A percentile compares a stretch with the other conserved stretches of the same genome.
phyloP scores from a whole-genome alignment of 2,888 invertebrate species.

The Tiliacea citrago region DNA sequence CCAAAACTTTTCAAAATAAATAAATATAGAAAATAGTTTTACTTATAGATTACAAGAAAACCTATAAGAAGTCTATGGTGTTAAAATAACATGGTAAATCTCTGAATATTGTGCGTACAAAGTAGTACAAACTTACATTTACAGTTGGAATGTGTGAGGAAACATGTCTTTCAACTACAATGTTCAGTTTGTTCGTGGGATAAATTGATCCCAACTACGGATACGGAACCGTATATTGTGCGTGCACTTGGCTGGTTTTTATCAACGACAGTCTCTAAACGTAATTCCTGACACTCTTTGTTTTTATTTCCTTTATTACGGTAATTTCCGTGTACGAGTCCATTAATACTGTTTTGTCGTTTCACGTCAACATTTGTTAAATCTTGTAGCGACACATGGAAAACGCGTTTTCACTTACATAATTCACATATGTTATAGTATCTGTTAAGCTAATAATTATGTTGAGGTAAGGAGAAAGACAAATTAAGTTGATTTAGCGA shows the following conservation, averaged over 20 bases:
- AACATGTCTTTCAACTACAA: too few species aligned
- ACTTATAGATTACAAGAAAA: too few species aligned
- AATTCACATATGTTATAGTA: constrained; percentile 25
- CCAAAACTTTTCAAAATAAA: too few species aligned
- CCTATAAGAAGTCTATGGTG: too few species aligned
- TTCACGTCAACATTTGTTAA: constrained; percentile 44
- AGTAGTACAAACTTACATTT: too few species aligned
- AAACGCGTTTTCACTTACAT: constrained; percentile 39
- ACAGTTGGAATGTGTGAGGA: too few species aligned
- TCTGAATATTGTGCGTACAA: too few species aligned
- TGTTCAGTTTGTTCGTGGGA: too few species aligned
- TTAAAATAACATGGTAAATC: too few species aligned
- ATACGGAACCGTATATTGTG: too few species aligned
- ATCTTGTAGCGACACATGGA: constrained; percentile 34
- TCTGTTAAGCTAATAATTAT: constrained; percentile 18
- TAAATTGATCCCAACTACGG: too few species aligned
- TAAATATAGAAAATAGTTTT: too few species aligned
- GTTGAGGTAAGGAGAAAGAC: constrained; percentile 26
- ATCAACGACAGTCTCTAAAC: not conserved
- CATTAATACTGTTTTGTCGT: constrained; percentile 49
- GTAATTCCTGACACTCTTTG: constrained; percentile 8
- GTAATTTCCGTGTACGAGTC: constrained; percentile 18
- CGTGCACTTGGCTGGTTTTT: not conserved
- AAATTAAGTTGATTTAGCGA: constrained; percentile 36
- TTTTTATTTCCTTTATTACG: constrained; percentile 32